phyloP scores from a whole-genome alignment of 2,888 invertebrate genomes.

The Pseudoips prasinana region DNA sequence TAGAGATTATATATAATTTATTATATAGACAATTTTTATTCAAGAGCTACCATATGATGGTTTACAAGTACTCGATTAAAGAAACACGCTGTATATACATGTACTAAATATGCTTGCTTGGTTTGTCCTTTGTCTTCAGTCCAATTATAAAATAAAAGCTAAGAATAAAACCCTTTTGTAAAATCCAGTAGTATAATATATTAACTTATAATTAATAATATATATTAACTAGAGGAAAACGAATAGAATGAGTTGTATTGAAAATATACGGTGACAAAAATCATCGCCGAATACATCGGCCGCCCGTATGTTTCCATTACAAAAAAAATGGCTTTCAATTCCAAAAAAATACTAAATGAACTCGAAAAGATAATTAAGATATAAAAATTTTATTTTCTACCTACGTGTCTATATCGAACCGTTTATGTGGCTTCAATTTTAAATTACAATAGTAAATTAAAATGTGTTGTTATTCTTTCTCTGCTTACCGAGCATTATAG shows the following conservation, averaged over 20 bases:
- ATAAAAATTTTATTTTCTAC: constrained; percentile 60
- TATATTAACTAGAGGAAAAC: constrained; percentile 3
- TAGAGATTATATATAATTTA: too few relatives aligned
- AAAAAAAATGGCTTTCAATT: constrained; percentile 37
- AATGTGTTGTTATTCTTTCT: constrained; percentile 33
- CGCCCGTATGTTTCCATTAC: constrained; percentile 20
- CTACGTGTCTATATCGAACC: constrained; percentile 56
- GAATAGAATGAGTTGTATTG: constrained; percentile 9
- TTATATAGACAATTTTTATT: too few relatives aligned
- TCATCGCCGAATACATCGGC: constrained; percentile 10
- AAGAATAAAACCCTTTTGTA: too few relatives aligned
- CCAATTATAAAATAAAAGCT: too few relatives aligned
- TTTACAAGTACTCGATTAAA: too few relatives aligned
- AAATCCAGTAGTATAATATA: too few relatives aligned
- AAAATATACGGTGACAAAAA: constrained; percentile 12
- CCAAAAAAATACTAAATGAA: constrained; percentile 13
- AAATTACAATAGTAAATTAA: constrained; percentile 58
- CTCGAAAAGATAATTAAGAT: background rate
- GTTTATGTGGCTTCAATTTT: constrained; percentile 41
- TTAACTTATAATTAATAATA: too few relatives aligned
- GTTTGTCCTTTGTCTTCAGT: too few relatives aligned
- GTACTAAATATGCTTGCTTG: too few relatives aligned
- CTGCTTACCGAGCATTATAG: constrained; percentile 34
- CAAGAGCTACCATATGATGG: too few relatives aligned
- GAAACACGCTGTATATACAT: too few relatives aligned